Base-by-base conservation (phyloP, 1,140 invertebrate species). In the Trachymyrmex cornetzi region DNA sequence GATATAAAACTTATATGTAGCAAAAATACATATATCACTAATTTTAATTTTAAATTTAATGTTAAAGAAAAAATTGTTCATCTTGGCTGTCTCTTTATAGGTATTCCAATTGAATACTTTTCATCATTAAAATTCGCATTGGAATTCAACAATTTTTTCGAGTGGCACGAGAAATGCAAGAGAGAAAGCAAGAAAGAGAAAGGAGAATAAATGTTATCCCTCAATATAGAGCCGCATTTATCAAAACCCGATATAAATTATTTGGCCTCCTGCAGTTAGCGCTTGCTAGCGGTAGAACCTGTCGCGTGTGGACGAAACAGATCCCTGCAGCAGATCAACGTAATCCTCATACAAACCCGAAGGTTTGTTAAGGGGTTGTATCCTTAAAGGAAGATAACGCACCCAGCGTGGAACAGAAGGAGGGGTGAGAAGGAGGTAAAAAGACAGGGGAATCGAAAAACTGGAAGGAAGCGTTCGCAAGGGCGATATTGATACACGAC, bases 401-500 rank as follows among this genome's bases (percentile, higher is more conserved):
- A 44, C 38, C 11, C 38, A 50, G 79, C 3, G 75, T 59, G 22
- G 27, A 27, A 2, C 30, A 24, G 12, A 24, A 55, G 57, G 72
- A 16, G 27, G 59, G 38, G 30, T 12, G 14, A 53, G 6, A 63
- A 22, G 27, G 48, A 50, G 59, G 19, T 14, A 22, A 64, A 14
- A 27, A 27, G 19, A 24, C 16, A 63, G 24, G 57, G 30, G 38
- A 61, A 48, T 27, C 30, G 71, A 59, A 67, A 89, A 90, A 91
- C 87, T 89, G 89, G 88, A 87, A 88, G 75, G 85, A 82, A 91
- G 30, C 84, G 44, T 77, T 66, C 48, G 80, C 59, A 89, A 87
- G 81, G 88, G 90, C 90, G 90, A 92, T 93, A 92, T 88, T 91
- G 90, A 91, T 92, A 93, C 91, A 93, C 90, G 92, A 91, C 88